A percentile compares a stretch with the other conserved stretches of the same genome.
Conservation (phyloP, 2,888 invertebrate species). For the Copidosoma aretas region DNA sequence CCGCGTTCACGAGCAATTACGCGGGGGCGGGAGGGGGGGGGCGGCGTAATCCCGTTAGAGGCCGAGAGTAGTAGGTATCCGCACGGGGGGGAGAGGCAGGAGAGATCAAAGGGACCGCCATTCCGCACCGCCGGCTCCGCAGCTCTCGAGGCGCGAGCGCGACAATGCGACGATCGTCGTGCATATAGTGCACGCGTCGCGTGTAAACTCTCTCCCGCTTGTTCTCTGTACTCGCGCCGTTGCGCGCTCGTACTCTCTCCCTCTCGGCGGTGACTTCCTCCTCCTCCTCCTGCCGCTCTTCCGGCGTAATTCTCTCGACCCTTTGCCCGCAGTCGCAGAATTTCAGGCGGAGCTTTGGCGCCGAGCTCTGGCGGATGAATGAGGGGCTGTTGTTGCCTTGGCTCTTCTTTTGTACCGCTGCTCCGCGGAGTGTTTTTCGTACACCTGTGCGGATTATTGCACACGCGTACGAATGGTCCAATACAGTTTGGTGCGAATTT, state of each 20-base stretch:
- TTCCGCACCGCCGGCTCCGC: slow-evolving; percentile 49
- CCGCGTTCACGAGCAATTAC: slow-evolving; percentile 62
- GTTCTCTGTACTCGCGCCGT: too few species aligned
- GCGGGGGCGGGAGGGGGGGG: slow-evolving; percentile 45
- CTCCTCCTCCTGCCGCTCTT: background rate
- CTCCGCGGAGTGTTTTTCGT: too few species aligned
- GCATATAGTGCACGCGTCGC: background rate
- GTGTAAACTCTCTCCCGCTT: slow-evolving; percentile 25
- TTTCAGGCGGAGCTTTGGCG: slow-evolving; percentile 32
- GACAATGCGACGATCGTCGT: background rate
- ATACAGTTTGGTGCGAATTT: too few species aligned
- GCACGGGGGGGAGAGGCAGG: slow-evolving; percentile 50
- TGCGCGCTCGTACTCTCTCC: too few species aligned
- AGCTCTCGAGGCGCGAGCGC: slow-evolving; percentile 34
- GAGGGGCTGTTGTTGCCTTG: too few species aligned
- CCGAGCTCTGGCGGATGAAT: too few species aligned
- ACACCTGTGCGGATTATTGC: too few species aligned
- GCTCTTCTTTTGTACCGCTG: too few species aligned
- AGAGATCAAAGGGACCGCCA: slow-evolving; percentile 59
- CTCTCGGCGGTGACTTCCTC: background rate
- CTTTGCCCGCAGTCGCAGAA: background rate
- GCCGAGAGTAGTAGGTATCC: slow-evolving; percentile 51
- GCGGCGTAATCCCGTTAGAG: slow-evolving; percentile 62
- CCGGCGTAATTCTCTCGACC: background rate
- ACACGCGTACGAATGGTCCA: too few species aligned